These are phyloP conservation scores for Monodelphis domestica DNA, from an alignment of 2,797 vertebrate species.

Conservation along the genomic window DNA sequence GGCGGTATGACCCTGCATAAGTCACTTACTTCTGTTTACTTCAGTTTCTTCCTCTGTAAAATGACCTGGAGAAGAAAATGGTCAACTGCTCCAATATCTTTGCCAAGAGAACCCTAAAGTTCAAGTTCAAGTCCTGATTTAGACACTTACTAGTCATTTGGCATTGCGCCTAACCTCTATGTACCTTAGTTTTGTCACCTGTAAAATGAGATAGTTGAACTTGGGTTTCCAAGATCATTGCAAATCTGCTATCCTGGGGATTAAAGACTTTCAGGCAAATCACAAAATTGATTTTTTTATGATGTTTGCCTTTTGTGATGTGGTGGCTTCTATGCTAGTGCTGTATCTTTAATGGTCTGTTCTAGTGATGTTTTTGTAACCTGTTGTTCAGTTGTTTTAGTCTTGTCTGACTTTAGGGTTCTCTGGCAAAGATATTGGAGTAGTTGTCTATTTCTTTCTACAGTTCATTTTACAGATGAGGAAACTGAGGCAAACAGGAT, in stretches of 20 bases:
- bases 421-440: not conserved
- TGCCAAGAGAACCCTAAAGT: no score
- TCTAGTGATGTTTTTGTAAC: constrained; percentile 3
- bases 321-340: not conserved
- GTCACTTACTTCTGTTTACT: no score
- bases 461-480: not conserved
- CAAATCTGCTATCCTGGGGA: not conserved
- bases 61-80: no score
- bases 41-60: no score
- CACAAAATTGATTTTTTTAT: not conserved
- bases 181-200: not conserved
- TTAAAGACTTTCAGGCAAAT: not conserved
- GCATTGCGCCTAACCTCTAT: not conserved
- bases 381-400: not conserved
- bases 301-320: not conserved
- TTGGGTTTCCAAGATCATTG: not conserved
- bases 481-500: not conserved
- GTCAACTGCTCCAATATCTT: no score
- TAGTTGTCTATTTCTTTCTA: not conserved
- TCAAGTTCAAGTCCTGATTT: no score
- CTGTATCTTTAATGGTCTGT: not conserved
- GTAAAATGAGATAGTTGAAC: not conserved
- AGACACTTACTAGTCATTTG: no score
- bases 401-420: not conserved
- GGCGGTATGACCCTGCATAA: no score